These are phyloP conservation scores for Amorpha juglandis DNA, from an alignment of 2,888 invertebrate species.

Conservation along the genomic window DNA sequence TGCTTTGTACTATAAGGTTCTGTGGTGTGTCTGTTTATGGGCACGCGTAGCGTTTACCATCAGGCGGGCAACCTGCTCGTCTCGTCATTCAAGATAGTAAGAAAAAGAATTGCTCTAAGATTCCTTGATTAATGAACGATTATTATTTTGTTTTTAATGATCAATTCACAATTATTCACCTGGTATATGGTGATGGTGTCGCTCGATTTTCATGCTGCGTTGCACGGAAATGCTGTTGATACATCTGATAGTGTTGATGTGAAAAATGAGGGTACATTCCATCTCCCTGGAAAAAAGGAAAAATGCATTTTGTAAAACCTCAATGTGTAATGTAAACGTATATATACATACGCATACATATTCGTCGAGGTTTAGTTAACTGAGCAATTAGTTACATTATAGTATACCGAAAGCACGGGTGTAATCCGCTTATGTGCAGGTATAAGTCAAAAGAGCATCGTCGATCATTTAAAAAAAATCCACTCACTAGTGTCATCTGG, in stretches of 20 bases:
- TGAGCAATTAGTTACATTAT: conserved; percentile 57
- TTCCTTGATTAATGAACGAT: no score
- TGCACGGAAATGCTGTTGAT: conserved; percentile 79
- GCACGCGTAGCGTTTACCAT: no score
- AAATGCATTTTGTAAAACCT: conserved; percentile 23
- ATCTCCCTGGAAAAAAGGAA: conserved; percentile 69
- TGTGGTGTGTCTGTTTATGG: no score
- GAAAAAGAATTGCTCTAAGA: no score
- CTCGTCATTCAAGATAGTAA: no score
- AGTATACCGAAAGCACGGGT: conserved; percentile 88
- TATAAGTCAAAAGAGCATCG: neutral
- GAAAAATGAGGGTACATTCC: conserved; percentile 81
- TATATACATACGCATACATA: neutral
- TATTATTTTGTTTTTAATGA: neutral
- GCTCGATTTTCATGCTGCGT: conserved; percentile 76
- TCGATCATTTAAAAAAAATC: conserved; percentile 29
- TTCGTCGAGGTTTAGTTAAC: conserved; percentile 16
- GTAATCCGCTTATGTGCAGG: conserved; percentile 93
- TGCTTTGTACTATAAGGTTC: no score
- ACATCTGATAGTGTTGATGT: conserved; percentile 81
- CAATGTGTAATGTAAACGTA: neutral
- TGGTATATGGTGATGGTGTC: conserved; percentile 71
- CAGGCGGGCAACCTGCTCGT: no score
- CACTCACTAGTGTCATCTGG: conserved; percentile 87
- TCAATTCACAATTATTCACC: conserved; percentile 50